These are phyloP conservation scores for Oreohelix idahoensis DNA, from an alignment of 1,140 invertebrate genomes.

Conservation along the genomic window DNA sequence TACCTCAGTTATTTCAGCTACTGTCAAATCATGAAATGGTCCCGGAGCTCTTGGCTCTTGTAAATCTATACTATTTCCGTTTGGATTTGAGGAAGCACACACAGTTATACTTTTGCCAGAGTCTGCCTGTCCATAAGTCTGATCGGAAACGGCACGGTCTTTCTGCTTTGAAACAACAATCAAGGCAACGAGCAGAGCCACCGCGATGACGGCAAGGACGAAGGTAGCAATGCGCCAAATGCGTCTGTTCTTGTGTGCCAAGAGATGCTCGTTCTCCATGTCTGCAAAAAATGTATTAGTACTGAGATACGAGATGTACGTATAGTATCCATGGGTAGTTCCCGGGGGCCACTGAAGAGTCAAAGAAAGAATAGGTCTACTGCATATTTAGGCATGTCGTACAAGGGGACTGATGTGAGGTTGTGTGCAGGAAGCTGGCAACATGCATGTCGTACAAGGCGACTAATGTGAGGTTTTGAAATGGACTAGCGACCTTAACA, in stretches of 20 bases:
- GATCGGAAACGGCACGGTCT: background rate
- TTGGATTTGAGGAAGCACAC: background rate
- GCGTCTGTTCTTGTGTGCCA: background rate
- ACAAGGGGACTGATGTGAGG: too few species aligned
- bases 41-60: background rate
- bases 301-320: too few species aligned
- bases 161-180: background rate
- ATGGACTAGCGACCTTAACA: too few species aligned
- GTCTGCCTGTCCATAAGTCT: background rate
- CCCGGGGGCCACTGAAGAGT: too few species aligned
- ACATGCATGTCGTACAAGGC: too few species aligned
- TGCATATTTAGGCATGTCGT: too few species aligned
- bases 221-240: background rate
- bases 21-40: background rate
- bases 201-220: background rate
- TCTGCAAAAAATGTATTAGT: too few species aligned
- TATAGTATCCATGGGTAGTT: too few species aligned
- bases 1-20: background rate
- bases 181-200: background rate
- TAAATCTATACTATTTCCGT: background rate
- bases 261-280: background rate
- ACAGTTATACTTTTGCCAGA: background rate
- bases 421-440: too few species aligned
- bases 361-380: too few species aligned
- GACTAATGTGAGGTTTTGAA: too few species aligned